A percentile compares a stretch with the other conserved stretches of the same genome.
phyloP scores from a whole-genome alignment of 1,140 invertebrate genomes.

The Drosophila setifemur region DNA sequence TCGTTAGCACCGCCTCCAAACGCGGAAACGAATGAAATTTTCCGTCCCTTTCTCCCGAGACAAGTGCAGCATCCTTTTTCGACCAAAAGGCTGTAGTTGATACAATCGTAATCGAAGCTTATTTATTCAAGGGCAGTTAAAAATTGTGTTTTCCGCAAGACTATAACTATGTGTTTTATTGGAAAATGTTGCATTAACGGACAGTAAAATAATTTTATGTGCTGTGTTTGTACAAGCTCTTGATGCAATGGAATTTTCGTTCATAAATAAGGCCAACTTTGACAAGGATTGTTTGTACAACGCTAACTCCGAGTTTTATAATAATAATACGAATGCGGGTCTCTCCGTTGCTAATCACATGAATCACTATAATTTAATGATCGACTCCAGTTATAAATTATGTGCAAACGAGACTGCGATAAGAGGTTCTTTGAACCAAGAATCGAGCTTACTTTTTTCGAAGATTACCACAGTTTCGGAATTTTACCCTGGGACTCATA shows the following conservation, averaged over 20 bases:
- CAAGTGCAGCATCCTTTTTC: slow-evolving; percentile 64
- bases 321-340: slow-evolving; percentile 41
- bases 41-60: slow-evolving; percentile 58
- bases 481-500: slow-evolving; percentile 61
- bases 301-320: slow-evolving; percentile 51
- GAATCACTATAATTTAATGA: slow-evolving; percentile 65
- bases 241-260: slow-evolving; percentile 74
- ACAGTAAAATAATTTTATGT: slow-evolving; percentile 44
- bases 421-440: slow-evolving; percentile 56
- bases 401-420: slow-evolving; percentile 65
- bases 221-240: slow-evolving; percentile 4
- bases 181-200: slow-evolving; percentile 43
- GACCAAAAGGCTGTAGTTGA: slow-evolving; percentile 60
- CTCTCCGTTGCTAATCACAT: slow-evolving; percentile 61
- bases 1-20: slow-evolving; percentile 64
- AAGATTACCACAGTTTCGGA: slow-evolving; percentile 70
- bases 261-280: slow-evolving; percentile 64
- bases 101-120: slow-evolving; percentile 68
- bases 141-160: slow-evolving; percentile 55
- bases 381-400: slow-evolving; percentile 62
- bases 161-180: slow-evolving; percentile 55
- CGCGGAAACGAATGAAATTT: slow-evolving; percentile 49
- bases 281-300: slow-evolving; percentile 69
- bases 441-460: slow-evolving; percentile 66
- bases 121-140: slow-evolving; percentile 73